Conservation (phyloP, 2,113 vertebrate species). For the Uropsilus gracilis region DNA sequence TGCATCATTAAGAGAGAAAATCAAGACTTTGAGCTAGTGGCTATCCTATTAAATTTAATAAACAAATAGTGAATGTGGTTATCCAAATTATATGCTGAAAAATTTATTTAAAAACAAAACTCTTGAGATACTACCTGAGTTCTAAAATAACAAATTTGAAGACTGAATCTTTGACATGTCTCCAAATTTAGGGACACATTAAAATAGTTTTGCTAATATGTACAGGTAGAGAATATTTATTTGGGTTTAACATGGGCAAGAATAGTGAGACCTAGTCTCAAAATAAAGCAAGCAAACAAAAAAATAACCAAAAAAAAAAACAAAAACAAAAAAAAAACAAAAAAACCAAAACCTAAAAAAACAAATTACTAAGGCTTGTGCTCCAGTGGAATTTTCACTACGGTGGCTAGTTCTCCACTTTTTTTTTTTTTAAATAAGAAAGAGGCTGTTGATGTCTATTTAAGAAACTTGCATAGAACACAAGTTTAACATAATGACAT, state of each 20-base stretch:
- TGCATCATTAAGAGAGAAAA: neutral
- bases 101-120: conserved; percentile 4
- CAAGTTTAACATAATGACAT: neutral
- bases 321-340: no score
- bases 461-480: neutral
- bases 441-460: neutral
- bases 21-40: neutral
- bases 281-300: no score
- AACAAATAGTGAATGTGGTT: neutral
- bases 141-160: neutral
- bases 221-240: neutral
- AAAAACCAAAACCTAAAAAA: no score
- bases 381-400: neutral
- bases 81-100: neutral
- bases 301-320: no score
- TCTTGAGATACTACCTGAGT: neutral
- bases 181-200: neutral
- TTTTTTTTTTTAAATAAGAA: neutral
- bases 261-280: no score
- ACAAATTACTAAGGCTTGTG: neutral
- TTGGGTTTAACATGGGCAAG: neutral
- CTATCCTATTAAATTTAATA: neutral
- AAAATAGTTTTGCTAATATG: neutral
- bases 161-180: neutral
- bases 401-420: neutral